phyloP scores from a whole-genome alignment of 2,888 invertebrate species.

The Steinernema scapterisci region DNA sequence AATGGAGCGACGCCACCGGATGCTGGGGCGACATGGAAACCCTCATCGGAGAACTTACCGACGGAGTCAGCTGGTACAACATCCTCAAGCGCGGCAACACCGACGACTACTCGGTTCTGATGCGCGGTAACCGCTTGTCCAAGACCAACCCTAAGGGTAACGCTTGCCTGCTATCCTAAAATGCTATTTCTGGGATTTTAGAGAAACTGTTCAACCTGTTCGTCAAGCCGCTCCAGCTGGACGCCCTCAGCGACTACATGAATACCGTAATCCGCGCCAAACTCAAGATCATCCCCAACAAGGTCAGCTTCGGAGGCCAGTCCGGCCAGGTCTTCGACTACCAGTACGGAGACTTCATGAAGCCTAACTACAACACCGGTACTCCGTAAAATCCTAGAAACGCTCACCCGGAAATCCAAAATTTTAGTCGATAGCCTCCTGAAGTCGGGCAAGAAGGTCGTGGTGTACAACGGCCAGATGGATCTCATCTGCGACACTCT shows the following conservation, averaged over 20 bases:
- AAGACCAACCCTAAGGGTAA: conserved; percentile 1
- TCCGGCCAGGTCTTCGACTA: conserved; percentile 74
- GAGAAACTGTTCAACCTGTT: conserved; percentile 47
- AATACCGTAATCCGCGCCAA: conserved; percentile 74
- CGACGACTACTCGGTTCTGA: conserved; percentile 51
- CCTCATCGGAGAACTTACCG: conserved; percentile 72
- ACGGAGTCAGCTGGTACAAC: conserved; percentile 81
- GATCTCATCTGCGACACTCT: conserved; percentile 73
- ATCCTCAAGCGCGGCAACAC: conserved; percentile 71
- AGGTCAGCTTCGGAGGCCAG: conserved; percentile 76
- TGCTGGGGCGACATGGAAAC: conserved; percentile 76
- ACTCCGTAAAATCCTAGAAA: conserved; percentile 71
- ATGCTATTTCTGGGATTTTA: too few species aligned
- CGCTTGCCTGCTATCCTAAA: too few species aligned
- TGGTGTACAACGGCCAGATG: conserved; percentile 80
- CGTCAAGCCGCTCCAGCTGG: conserved; percentile 51
- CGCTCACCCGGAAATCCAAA: not conserved
- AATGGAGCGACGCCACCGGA: conserved; percentile 74
- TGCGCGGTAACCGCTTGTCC: conserved; percentile 20
- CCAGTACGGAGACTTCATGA: conserved; percentile 79
- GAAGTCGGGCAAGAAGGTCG: conserved; percentile 72
- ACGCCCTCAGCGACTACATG: conserved; percentile 74
- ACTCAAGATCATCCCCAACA: conserved; percentile 74
- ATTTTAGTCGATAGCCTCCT: conserved; percentile 44
- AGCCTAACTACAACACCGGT: conserved; percentile 75